Conservation (phyloP, 1,140 invertebrate genomes). For the Dinoponera quadriceps region DNA sequence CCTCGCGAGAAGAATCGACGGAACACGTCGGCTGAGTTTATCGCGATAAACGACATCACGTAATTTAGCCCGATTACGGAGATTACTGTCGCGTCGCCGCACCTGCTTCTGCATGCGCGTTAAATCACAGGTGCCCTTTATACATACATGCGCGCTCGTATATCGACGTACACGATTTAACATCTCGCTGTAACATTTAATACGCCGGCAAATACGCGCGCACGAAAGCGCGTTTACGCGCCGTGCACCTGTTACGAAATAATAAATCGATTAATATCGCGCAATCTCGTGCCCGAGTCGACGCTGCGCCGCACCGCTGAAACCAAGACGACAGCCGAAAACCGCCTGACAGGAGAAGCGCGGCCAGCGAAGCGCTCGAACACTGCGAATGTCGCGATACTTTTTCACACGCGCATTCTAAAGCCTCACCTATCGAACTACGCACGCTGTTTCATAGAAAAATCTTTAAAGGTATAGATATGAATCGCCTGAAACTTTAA, state of each 20-base stretch:
- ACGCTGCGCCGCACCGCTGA: neutral
- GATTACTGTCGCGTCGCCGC: slow-evolving; percentile 39
- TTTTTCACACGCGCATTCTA: too few species aligned
- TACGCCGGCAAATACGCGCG: slow-evolving; percentile 38
- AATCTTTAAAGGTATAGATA: too few species aligned
- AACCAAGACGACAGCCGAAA: neutral
- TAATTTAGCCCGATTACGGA: slow-evolving; percentile 42
- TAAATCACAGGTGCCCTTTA: slow-evolving; percentile 54
- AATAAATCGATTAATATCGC: slow-evolving; percentile 37
- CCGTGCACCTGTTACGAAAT: slow-evolving; percentile 34
- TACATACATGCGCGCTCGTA: neutral
- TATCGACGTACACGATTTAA: slow-evolving; percentile 49
- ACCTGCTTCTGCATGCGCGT: slow-evolving; percentile 45
- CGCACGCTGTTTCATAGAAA: too few species aligned
- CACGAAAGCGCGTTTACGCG: slow-evolving; percentile 13
- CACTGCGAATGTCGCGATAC: too few species aligned
- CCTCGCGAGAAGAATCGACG: slow-evolving; percentile 14
- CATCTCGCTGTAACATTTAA: slow-evolving; percentile 47
- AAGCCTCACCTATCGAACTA: too few species aligned
- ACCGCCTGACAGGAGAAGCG: too few species aligned
- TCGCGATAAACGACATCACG: slow-evolving; percentile 45
- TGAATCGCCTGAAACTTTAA: too few species aligned
- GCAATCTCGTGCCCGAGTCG: neutral
- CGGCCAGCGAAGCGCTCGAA: too few species aligned
- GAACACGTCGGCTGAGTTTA: slow-evolving; percentile 46